phyloP scores from a whole-genome alignment of 2,113 vertebrate species.

The Donacobius atricapilla region DNA sequence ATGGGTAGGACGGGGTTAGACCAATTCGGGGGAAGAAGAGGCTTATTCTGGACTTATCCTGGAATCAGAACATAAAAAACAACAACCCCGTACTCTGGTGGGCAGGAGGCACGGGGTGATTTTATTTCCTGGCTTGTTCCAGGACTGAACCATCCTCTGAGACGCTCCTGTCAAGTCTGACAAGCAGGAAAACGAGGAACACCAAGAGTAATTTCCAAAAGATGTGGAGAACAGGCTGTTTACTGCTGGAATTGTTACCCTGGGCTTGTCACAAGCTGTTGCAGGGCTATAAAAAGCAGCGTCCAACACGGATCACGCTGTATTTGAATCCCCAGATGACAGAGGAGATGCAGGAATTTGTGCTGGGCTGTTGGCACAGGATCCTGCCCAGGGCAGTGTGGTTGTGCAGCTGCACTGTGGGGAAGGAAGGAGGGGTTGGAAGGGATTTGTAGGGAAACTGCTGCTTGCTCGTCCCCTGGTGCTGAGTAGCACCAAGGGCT shows the following conservation, averaged over 20 bases:
- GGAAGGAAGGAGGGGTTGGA: no score
- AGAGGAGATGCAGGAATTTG: not conserved
- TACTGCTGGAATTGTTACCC: not conserved
- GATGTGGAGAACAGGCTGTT: not conserved
- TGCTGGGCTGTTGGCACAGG: not conserved
- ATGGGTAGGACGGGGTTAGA: not conserved
- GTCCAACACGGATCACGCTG: not conserved
- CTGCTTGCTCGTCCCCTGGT: rapidly evolving
- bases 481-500: not conserved
- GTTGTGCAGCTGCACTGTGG: rapidly evolving
- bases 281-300: not conserved
- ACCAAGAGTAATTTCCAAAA: not conserved
- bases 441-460: rapidly evolving
- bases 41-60: not conserved
- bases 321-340: not conserved
- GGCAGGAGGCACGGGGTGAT: not conserved
- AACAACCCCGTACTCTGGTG: rapidly evolving
- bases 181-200: not conserved
- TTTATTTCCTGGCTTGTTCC: not conserved
- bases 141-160: not conserved
- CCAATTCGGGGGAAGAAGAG: not conserved
- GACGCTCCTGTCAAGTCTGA: not conserved
- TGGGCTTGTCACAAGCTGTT: not conserved
- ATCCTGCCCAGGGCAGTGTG: rapidly evolving
- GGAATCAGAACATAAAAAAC: not conserved